Conservation (phyloP, 2,888 invertebrate species). For the Ypsolopha scabrella region DNA sequence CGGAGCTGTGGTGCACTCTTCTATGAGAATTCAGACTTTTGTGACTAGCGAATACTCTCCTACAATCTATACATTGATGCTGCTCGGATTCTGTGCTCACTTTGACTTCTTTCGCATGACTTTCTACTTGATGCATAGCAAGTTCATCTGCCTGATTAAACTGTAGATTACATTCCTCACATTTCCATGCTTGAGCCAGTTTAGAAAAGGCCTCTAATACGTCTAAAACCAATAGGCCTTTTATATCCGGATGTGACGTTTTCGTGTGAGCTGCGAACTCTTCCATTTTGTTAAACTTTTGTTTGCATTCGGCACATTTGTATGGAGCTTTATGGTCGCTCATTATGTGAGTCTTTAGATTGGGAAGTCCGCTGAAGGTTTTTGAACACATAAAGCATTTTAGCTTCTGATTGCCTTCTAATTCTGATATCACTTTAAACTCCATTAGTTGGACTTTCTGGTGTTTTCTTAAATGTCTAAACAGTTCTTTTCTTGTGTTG, state of each 20-base stretch:
- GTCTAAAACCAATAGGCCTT: slow-evolving; percentile 47
- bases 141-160: slow-evolving; percentile 56
- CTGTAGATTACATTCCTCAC: slow-evolving; percentile 54
- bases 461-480: slow-evolving; percentile 53
- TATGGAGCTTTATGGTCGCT: slow-evolving; percentile 52
- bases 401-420: slow-evolving; percentile 47
- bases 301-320: slow-evolving; percentile 42
- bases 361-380: slow-evolving; percentile 38
- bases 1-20: slow-evolving; percentile 45
- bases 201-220: slow-evolving; percentile 54
- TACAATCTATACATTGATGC: slow-evolving; percentile 51
- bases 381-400: slow-evolving; percentile 53
- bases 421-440: slow-evolving; percentile 55
- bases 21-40: slow-evolving; percentile 51
- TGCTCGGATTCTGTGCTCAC: slow-evolving; percentile 26
- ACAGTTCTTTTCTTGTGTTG: slow-evolving; percentile 47
- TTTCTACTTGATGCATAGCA: slow-evolving; percentile 49
- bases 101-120: slow-evolving; percentile 39
- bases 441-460: slow-evolving; percentile 60
- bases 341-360: slow-evolving; percentile 52
- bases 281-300: slow-evolving; percentile 42
- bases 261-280: slow-evolving; percentile 54
- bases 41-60: slow-evolving; percentile 49
- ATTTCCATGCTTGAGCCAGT: slow-evolving; percentile 58
- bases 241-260: slow-evolving; percentile 44